Evolutionary conservation across 2,113 vertebrate species (phyloP).

Genomic region (Cinclus cinclus): DNA sequence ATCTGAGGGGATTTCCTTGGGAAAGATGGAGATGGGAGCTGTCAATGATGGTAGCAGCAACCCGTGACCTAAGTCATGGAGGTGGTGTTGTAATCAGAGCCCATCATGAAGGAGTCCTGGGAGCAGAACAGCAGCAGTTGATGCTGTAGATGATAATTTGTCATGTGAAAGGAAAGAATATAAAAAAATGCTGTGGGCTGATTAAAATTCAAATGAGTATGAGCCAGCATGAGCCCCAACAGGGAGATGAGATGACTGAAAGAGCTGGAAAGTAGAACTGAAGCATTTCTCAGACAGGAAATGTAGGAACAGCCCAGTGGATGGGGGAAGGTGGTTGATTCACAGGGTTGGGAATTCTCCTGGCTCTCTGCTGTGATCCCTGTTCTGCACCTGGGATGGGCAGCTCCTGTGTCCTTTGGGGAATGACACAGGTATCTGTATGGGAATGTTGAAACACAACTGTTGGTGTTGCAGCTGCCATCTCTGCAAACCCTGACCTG

Average conservation of each 20-base stretch:
- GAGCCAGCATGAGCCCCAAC: not conserved
- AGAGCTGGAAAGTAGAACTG: not conserved
- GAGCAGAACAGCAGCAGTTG: not conserved
- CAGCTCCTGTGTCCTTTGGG: rapidly evolving
- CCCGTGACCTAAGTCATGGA: too few species aligned
- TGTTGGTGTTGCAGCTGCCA: not conserved
- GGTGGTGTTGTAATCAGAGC: not conserved
- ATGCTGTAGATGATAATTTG: not conserved
- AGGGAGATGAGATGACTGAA: not conserved
- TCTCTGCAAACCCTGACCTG: not conserved
- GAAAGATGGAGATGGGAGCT: not conserved
- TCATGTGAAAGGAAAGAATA: not conserved
- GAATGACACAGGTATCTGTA: rapidly evolving
- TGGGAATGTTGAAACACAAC: not conserved
- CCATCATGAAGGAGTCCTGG: not conserved
- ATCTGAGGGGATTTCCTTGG: not conserved
- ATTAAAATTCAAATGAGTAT: not conserved
- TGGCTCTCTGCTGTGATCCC: not conserved
- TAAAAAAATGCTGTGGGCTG: not conserved
- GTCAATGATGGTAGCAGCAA: not conserved
- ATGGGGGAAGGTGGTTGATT: not conserved
- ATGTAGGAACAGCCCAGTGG: not conserved
- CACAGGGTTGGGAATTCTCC: not conserved
- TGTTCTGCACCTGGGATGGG: not conserved
- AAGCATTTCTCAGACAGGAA: not conserved